Evolutionary conservation across 2,113 vertebrate genomes (phyloP), one percentile per base, ranked within the genome.

Genomic region (Cottus gobio): DNA sequence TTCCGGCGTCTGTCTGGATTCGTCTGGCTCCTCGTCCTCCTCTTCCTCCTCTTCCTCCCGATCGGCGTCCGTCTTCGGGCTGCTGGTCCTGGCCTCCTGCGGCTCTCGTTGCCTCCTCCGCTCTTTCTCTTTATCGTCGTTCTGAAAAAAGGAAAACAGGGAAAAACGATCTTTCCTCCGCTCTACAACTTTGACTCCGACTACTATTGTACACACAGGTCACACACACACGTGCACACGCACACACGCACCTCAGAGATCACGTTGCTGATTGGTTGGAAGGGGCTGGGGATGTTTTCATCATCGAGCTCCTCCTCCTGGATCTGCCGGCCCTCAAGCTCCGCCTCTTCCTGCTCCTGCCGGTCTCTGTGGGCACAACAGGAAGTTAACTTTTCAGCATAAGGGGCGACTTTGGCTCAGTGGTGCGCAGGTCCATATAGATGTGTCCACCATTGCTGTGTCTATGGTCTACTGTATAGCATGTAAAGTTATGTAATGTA

Each of bases 241-340:
- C 39, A 37, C 61, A 48, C 16, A n/a, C 50, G 30, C 91, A 98
- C 98, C 96, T 97, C 95, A 54, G 85, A 87, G 66, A 98, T 92
- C 10, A 97, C 93, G 66, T 92, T 90, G 85, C 91, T 88, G 88
- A 99, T 97, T 16, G 97, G 97, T 88, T 96, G 96, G 87, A 99
- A 99, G 31, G 97, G 97, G 84, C 95, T 97, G 73, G 82, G 85
- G 65, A 86, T 83, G 84, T 80, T 79, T 12, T 92, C 79, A 20
- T 95, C 95, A 2, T 95, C 95, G 0, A 82, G 44, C 15, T 95
- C 90, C 26, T 93, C 93, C 39, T 96, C 95, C 44, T 94, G 82
- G 71, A 77, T 24, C 12, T 42, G 84, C 74, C 85, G 83, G 62
- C 95, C 96, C 86, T 96, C 92, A 4, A 77, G 83, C 44, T 95